Conservation (phyloP, 2,113 vertebrate species). For the Melanostigma gelatinosum region DNA sequence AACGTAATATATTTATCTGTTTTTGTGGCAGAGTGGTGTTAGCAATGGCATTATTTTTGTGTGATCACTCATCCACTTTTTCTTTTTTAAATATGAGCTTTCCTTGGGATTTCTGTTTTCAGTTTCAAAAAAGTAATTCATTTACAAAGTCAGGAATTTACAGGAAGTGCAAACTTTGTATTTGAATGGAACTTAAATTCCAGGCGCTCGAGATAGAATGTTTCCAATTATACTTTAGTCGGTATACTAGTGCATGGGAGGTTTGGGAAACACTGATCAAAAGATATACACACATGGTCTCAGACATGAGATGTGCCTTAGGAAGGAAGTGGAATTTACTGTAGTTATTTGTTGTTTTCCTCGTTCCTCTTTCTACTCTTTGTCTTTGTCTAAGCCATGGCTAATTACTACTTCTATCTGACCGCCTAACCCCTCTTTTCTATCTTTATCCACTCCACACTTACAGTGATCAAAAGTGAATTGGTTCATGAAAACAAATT, state of each 20-base stretch:
- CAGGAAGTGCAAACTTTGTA: background rate
- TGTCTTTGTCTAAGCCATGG: background rate
- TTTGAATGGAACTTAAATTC: background rate
- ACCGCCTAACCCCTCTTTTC: background rate
- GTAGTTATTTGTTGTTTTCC: background rate
- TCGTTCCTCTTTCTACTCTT: background rate
- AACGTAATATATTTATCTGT: background rate
- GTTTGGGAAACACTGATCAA: background rate
- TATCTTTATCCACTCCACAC: background rate
- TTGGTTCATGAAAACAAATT: constrained; percentile 5
- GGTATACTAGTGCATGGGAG: background rate
- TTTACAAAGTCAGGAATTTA: background rate
- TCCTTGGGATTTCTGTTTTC: background rate
- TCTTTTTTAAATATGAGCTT: background rate
- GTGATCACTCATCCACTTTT: background rate
- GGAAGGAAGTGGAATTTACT: background rate
- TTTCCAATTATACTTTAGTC: constrained; percentile 5
- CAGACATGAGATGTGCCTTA: background rate
- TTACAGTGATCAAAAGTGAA: background rate
- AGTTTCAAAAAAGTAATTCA: background rate
- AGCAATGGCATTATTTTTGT: background rate
- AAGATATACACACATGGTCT: background rate
- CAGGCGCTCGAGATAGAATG: background rate
- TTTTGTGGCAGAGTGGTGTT: background rate
- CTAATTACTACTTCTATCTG: constrained; percentile 5